These are phyloP conservation scores for Lochmaea crataegi DNA, from an alignment of 2,888 invertebrate genomes.

Conservation along the genomic window DNA sequence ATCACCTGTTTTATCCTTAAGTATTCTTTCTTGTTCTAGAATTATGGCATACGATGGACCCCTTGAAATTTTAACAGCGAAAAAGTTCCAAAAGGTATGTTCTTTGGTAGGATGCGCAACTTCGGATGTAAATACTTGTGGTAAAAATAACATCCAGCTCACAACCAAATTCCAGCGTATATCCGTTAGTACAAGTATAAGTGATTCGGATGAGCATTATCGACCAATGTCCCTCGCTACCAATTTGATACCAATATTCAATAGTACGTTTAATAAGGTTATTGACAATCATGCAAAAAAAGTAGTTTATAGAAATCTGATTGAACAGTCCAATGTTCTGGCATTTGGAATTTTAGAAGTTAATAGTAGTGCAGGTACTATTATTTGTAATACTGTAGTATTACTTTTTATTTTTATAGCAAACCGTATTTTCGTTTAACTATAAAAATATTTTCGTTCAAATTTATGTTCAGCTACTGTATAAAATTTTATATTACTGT, in stretches of 20 bases:
- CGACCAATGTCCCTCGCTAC: conserved; percentile 48
- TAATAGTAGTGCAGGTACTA: conserved; percentile 5
- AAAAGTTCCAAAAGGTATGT: conserved; percentile 46
- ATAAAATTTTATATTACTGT: too few species aligned
- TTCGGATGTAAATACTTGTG: conserved; percentile 47
- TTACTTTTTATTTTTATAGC: not conserved
- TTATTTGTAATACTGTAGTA: conserved; percentile 3
- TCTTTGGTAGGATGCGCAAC: conserved; percentile 48
- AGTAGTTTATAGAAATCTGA: conserved; percentile 33
- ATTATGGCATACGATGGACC: conserved; percentile 47
- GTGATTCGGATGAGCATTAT: conserved; percentile 41
- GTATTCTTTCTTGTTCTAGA: conserved; percentile 10
- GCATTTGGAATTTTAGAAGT: conserved; percentile 45
- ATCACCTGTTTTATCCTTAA: not conserved
- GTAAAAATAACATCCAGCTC: conserved; percentile 40
- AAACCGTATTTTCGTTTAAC: not conserved
- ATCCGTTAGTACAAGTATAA: conserved; percentile 40
- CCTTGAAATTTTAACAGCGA: conserved; percentile 17
- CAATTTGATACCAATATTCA: conserved; percentile 44
- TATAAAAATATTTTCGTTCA: not conserved
- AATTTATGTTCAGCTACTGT: too few species aligned
- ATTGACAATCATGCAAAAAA: conserved; percentile 25
- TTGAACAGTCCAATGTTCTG: conserved; percentile 39
- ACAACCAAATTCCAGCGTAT: conserved; percentile 47
- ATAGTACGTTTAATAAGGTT: conserved; percentile 43